Conservation (phyloP, 2,113 vertebrate genomes). For the Cisticola juncidis region DNA sequence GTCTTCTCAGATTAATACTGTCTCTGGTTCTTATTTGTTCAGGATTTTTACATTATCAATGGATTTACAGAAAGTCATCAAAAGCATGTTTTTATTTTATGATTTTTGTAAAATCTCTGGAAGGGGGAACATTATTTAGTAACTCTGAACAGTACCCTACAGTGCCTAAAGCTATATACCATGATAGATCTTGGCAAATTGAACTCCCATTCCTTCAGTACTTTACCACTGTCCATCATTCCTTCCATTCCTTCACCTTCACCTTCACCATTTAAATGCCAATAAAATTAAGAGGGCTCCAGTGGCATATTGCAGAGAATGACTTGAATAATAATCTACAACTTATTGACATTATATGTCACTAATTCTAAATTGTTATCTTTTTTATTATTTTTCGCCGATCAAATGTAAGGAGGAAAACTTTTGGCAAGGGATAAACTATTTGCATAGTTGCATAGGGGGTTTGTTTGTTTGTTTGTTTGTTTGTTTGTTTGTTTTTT, state of each 20-base stretch:
- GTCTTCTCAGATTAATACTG: not conserved
- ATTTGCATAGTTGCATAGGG: not conserved
- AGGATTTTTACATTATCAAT: not conserved
- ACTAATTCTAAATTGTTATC: not conserved
- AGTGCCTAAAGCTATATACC: not conserved
- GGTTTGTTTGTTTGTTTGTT: not conserved
- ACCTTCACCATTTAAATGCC: not conserved
- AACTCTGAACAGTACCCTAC: not conserved
- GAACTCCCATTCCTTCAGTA: not conserved
- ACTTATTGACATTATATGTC: not conserved
- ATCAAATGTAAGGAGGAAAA: not conserved
- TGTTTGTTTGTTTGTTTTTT: not conserved
- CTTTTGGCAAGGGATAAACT: not conserved
- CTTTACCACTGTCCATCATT: not conserved
- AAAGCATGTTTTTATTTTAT: not conserved
- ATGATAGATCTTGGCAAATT: rapidly evolving
- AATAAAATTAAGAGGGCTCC: not conserved
- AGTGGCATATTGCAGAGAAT: not conserved
- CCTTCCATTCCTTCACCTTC: not conserved
- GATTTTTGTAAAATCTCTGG: not conserved
- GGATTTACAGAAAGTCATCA: not conserved
- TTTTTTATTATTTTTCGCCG: not conserved
- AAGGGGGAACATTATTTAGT: not conserved
- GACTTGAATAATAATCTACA: not conserved
- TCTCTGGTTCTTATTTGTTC: not conserved